Conservation (phyloP, 1,140 invertebrate genomes). For the Drosophila nebulosa region DNA sequence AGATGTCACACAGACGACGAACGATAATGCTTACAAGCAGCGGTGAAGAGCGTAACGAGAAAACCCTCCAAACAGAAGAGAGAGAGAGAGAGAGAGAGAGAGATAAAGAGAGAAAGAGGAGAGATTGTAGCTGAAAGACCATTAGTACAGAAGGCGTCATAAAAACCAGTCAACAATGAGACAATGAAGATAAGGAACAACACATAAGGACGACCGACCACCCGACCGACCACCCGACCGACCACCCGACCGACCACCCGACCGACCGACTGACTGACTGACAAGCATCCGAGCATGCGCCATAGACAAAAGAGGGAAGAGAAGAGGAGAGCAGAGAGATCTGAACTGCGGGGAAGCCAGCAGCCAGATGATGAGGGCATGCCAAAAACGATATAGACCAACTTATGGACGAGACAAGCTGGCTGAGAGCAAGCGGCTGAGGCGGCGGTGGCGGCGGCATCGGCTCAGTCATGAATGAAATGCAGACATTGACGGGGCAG, state of each 20-base stretch:
- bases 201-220: background rate
- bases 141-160: conserved; percentile 47
- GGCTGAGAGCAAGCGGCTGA: conserved; percentile 2
- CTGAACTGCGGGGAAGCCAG: background rate
- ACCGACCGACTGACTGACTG: no score
- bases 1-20: conserved; percentile 41
- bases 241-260: no score
- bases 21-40: background rate
- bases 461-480: conserved; percentile 43
- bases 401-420: conserved; percentile 18
- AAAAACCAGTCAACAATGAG: conserved; percentile 55
- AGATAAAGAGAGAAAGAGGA: background rate
- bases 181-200: conserved; percentile 40
- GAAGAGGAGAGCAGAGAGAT: background rate
- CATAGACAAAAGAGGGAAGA: conserved; percentile 4
- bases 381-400: conserved; percentile 49
- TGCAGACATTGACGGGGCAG: conserved; percentile 6
- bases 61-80: conserved; percentile 9
- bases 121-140: background rate
- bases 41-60: background rate
- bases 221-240: no score
- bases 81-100: no score
- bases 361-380: conserved; percentile 51
- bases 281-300: conserved; percentile 35
- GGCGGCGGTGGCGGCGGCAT: no score